Conservation (phyloP, 2,113 vertebrate species). For the Panurus biarmicus region DNA sequence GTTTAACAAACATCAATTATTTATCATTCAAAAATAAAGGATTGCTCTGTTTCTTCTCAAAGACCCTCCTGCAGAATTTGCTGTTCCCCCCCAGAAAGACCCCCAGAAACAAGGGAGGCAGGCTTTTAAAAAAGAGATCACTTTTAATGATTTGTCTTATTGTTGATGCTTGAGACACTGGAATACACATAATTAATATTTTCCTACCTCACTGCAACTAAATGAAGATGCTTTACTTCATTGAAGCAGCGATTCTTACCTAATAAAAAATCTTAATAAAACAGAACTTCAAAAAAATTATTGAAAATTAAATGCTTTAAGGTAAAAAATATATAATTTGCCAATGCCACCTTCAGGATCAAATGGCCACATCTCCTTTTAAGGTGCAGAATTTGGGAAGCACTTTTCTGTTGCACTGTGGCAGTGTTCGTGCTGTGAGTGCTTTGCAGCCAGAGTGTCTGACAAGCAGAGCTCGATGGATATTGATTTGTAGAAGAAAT, state of each 20-base stretch:
- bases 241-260: background rate
- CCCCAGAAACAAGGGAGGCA: background rate
- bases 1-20: background rate
- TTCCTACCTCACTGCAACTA: background rate
- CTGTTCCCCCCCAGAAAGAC: background rate
- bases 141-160: background rate
- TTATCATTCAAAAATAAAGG: background rate
- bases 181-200: background rate
- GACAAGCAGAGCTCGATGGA: background rate
- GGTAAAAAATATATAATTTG: background rate
- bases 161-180: background rate
- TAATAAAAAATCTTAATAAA: background rate
- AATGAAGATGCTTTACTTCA: background rate
- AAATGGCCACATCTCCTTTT: background rate
- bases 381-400: background rate
- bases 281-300: background rate
- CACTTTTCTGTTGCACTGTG: background rate
- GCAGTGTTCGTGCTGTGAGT: background rate
- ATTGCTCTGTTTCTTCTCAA: background rate
- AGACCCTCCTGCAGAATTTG: background rate
- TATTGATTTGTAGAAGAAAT: background rate
- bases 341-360: background rate
- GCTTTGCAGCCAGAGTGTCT: background rate
- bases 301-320: background rate
- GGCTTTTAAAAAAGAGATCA: background rate